Evolutionary conservation across 1,140 invertebrate species (phyloP), one percentile per base, ranked within the genome.

Genomic region (Heliconius congener): DNA sequence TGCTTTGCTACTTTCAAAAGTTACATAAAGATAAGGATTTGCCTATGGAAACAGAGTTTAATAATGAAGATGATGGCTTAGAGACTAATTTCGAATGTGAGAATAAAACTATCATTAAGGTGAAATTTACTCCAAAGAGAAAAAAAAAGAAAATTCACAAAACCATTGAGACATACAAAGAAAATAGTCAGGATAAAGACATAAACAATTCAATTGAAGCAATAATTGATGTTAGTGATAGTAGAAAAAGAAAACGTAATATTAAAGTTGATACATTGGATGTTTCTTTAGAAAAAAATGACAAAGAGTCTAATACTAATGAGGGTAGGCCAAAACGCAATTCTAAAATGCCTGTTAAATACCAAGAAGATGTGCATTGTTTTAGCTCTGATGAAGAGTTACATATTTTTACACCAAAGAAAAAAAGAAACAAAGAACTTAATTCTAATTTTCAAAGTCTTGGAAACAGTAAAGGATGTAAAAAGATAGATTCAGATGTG

Each of bases 1-100:
- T 96, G 83, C 83, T 96, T n/a, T 92, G 94, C 77, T 96, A 96
- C 87, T 96, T 96, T 85, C 87, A 94, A 77, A 94, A 93, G 87
- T 71, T 92, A 70, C 82, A 89, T 52, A 93, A 91, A 83, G 72
- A 81, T 19, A 39, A 74, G 75, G 78, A 78, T 70, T 70, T 52
- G 76, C 80, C 86, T 60, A 79, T 81, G 82, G 84, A 83, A 77
- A n/a, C 74, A 74, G 79, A 80, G 18, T 66, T 23, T 78, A 73
- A 79, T 73, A 60, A 81, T 55, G 73, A 80, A 77, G 77, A 55
- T n/a, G 73, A 55, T 13, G 71, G 27, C 5, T 30, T 66, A 30
- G 60, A 66, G 9, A 66, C 11, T 30, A 66, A 30, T 30, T 27
- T 30, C 4, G 60, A 66, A 3, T 66, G 11, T 66, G 60, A 30